phyloP scores from a whole-genome alignment of 23 tunicate genomes.

The Corella eumyota region DNA sequence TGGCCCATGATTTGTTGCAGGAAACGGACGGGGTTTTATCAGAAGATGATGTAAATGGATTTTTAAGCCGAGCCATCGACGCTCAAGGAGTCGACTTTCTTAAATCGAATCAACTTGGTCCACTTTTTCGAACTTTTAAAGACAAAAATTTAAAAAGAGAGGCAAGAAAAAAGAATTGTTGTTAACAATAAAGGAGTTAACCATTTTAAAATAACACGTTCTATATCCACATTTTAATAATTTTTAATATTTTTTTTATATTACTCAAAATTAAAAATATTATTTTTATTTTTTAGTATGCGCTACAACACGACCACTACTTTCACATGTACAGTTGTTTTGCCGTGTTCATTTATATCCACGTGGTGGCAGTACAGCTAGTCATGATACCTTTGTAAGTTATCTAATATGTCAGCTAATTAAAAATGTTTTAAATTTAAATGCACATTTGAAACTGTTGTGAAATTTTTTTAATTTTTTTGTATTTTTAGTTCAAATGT shows the following conservation, averaged over 20 bases:
- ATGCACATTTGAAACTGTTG: conserved; percentile 62
- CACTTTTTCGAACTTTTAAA: conserved; percentile 29
- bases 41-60: conserved; percentile 83
- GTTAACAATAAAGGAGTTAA: neutral
- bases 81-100: conserved; percentile 72
- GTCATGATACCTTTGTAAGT: conserved; percentile 83
- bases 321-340: conserved; percentile 49
- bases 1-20: conserved; percentile 31
- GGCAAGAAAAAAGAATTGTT: conserved; percentile 12
- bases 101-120: conserved; percentile 32
- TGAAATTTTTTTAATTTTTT: conserved; percentile 15
- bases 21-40: conserved; percentile 33
- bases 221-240: neutral
- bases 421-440: conserved; percentile 1
- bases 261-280: neutral
- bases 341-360: conserved; percentile 48
- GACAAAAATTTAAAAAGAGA: conserved; percentile 58
- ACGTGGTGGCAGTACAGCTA: conserved; percentile 48
- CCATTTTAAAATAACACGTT: neutral
- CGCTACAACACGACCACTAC: conserved; percentile 60
- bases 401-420: neutral
- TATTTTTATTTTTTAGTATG: conserved; percentile 32
- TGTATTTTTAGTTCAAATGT: conserved; percentile 9
- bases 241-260: neutral
- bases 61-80: conserved; percentile 86